Conservation (phyloP, 1,140 invertebrate genomes). For the Drosophila saltans region DNA sequence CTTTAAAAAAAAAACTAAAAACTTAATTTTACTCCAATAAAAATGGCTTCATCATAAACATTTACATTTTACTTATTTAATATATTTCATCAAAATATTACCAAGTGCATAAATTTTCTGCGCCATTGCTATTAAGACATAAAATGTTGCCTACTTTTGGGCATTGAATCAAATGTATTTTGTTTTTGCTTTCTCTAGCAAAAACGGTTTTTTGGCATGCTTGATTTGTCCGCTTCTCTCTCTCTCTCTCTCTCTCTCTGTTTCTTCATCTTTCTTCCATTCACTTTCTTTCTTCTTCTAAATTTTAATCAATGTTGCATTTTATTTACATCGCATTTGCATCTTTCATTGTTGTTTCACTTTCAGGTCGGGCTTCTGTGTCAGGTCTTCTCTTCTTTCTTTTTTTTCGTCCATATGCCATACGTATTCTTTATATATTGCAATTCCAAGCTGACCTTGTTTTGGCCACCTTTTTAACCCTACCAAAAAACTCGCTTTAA, state of each 20-base stretch:
- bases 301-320: slow-evolving; percentile 16
- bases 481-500: background rate
- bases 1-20: too few relatives aligned
- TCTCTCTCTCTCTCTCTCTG: background rate
- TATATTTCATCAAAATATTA: too few relatives aligned
- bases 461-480: slow-evolving; percentile 8
- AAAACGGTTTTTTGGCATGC: background rate
- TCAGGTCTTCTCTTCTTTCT: background rate
- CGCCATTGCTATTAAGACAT: background rate
- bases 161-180: background rate
- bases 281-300: slow-evolving; percentile 7
- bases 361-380: background rate
- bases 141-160: slow-evolving; percentile 1
- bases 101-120: too few relatives aligned
- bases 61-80: too few relatives aligned
- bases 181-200: too few relatives aligned
- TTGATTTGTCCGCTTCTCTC: background rate
- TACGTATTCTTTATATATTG: slow-evolving; percentile 7
- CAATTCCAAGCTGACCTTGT: slow-evolving; percentile 6
- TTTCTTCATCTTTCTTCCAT: background rate
- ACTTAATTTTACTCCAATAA: too few relatives aligned
- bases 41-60: too few relatives aligned
- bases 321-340: slow-evolving; percentile 10
- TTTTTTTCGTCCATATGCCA: slow-evolving; percentile 4
- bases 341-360: slow-evolving; percentile 13